These are phyloP conservation scores for Portunus trituberculatus DNA, from an alignment of 1,140 invertebrate species.

Conservation along the genomic window DNA sequence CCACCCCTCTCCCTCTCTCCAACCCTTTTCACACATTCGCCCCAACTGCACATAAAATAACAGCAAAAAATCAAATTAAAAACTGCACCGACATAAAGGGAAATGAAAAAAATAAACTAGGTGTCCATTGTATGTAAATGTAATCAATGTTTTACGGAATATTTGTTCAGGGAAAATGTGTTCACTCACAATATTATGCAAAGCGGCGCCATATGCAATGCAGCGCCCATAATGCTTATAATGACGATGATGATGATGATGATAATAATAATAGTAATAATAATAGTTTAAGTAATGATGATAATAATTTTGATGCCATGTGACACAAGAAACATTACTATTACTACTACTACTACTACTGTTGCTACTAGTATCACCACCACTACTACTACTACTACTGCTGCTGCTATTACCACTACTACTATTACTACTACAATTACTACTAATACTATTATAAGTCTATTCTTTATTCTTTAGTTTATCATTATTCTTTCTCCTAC, in stretches of 20 bases:
- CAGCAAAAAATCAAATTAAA: background rate
- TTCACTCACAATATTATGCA: background rate
- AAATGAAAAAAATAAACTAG: constrained; percentile 11
- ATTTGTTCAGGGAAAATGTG: background rate
- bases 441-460: background rate
- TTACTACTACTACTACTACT: background rate
- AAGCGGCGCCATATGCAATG: background rate
- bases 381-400: background rate
- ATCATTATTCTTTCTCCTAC: background rate
- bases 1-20: background rate
- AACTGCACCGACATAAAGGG: background rate
- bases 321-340: background rate
- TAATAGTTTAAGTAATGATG: background rate
- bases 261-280: no score
- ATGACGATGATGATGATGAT: background rate
- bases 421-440: background rate
- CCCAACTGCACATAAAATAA: background rate
- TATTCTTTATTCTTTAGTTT: no score
- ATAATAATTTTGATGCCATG: background rate
- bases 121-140: constrained; percentile 22
- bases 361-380: background rate
- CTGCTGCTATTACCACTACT: background rate
- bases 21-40: background rate
- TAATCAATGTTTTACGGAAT: constrained; percentile 24
- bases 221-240: background rate